Conservation (phyloP, 2,888 invertebrate genomes). For the Clostera curtula region DNA sequence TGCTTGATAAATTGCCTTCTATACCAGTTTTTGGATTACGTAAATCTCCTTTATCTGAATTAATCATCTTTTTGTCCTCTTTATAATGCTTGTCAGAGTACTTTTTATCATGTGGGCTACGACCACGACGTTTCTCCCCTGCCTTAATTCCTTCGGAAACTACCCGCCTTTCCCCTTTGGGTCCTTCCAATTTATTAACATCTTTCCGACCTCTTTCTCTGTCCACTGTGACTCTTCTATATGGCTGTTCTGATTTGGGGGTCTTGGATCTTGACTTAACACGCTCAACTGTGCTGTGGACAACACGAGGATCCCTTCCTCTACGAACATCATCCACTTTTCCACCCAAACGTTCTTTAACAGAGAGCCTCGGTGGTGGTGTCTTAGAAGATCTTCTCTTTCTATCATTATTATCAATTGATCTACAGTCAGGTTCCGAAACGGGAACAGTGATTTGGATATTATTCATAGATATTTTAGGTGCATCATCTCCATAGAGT, state of each 20-base stretch:
- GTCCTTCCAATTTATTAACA: constrained; percentile 33
- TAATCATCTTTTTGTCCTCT: constrained; percentile 34
- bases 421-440: constrained; percentile 53
- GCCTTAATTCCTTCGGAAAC: constrained; percentile 35
- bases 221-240: constrained; percentile 70
- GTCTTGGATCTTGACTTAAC: constrained; percentile 72
- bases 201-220: constrained; percentile 54
- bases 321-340: constrained; percentile 79
- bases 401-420: constrained; percentile 64
- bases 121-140: constrained; percentile 33
- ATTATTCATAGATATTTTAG: constrained; percentile 57
- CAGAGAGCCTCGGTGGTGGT: constrained; percentile 80
- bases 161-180: constrained; percentile 42
- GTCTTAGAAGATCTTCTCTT: constrained; percentile 59
- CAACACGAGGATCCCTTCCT: constrained; percentile 67
- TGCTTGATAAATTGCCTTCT: too few species aligned
- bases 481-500: constrained; percentile 72
- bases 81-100: constrained; percentile 36
- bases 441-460: constrained; percentile 75
- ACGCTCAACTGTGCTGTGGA: constrained; percentile 72
- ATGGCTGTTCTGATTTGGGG: constrained; percentile 60
- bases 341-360: constrained; percentile 87
- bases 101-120: constrained; percentile 39
- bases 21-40: constrained; percentile 21
- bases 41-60: constrained; percentile 32